Evolutionary conservation across 2,888 invertebrate genomes (phyloP).

Genomic region (Drosophila suboccidentalis): DNA sequence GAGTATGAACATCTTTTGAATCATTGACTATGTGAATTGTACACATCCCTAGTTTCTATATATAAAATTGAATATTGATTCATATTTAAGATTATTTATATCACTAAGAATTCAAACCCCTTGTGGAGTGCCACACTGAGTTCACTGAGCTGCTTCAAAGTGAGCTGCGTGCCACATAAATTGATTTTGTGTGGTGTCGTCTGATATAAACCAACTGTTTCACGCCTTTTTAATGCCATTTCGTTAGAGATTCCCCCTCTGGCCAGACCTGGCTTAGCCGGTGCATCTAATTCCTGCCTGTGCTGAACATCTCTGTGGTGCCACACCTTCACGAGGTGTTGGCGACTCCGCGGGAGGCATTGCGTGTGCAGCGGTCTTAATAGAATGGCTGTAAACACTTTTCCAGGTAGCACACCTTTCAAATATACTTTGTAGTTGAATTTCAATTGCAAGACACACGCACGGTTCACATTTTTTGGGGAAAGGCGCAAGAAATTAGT

Average conservation of each 20-base stretch:
- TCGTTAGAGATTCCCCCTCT: not conserved
- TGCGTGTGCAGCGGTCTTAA: constrained; percentile 73
- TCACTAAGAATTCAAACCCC: not conserved
- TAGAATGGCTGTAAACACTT: constrained; percentile 70
- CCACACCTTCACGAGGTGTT: constrained; percentile 40
- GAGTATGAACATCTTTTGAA: no score
- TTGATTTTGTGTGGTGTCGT: constrained; percentile 45
- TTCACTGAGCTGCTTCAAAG: constrained; percentile 2
- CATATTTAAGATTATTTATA: not conserved
- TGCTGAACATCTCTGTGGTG: constrained; percentile 6
- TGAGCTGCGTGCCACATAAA: constrained; percentile 57
- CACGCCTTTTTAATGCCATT: constrained; percentile 63
- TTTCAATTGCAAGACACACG: constrained; percentile 77
- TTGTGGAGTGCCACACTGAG: not conserved
- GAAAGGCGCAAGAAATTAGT: constrained; percentile 69
- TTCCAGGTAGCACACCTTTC: constrained; percentile 35
- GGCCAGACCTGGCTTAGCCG: constrained; percentile 4
- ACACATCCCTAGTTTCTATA: no score
- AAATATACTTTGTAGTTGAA: constrained; percentile 64
- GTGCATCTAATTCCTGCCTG: constrained; percentile 30
- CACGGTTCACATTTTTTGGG: constrained; percentile 30
- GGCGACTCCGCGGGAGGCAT: constrained; percentile 35
- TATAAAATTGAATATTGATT: not conserved
- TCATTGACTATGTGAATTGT: no score
- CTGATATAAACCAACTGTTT: constrained; percentile 52